phyloP scores from a whole-genome alignment of 2,888 invertebrate species.

The Chaetoderma sp. region DNA sequence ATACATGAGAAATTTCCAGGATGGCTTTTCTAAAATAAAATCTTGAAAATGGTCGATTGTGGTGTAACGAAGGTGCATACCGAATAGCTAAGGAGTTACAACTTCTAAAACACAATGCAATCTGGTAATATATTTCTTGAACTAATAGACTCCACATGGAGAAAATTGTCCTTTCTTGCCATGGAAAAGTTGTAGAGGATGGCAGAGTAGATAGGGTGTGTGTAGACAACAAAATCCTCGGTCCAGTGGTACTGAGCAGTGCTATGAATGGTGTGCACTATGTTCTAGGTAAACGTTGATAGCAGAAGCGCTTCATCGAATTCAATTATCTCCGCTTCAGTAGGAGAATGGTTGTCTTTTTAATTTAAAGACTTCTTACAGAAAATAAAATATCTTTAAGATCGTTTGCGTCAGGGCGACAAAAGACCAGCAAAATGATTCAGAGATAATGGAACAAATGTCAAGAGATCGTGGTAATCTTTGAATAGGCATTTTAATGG shows the following conservation, averaged over 20 bases:
- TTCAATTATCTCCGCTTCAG: too few relatives aligned
- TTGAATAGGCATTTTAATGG: too few relatives aligned
- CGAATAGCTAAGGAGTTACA: not conserved
- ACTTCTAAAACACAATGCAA: not conserved
- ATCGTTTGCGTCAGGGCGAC: too few relatives aligned
- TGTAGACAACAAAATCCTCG: not conserved
- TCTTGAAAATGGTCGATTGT: not conserved
- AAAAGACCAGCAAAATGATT: too few relatives aligned
- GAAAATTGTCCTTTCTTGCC: not conserved
- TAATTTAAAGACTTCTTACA: too few relatives aligned
- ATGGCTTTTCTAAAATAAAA: not conserved
- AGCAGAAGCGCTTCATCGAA: not conserved
- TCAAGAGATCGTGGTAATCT: too few relatives aligned
- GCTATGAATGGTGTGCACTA: not conserved
- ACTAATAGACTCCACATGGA: not conserved
- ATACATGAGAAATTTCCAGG: not conserved
- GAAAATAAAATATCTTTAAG: too few relatives aligned
- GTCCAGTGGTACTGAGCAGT: not conserved
- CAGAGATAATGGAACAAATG: too few relatives aligned
- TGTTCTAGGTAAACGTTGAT: not conserved
- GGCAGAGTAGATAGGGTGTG: not conserved
- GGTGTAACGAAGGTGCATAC: not conserved
- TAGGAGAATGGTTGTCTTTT: too few relatives aligned
- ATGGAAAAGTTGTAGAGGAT: not conserved
- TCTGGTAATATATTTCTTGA: too few relatives aligned